A percentile compares a stretch with the other conserved stretches of the same genome.
Conservation (phyloP, 2,113 vertebrate genomes). For the Pristiophorus japonicus region DNA sequence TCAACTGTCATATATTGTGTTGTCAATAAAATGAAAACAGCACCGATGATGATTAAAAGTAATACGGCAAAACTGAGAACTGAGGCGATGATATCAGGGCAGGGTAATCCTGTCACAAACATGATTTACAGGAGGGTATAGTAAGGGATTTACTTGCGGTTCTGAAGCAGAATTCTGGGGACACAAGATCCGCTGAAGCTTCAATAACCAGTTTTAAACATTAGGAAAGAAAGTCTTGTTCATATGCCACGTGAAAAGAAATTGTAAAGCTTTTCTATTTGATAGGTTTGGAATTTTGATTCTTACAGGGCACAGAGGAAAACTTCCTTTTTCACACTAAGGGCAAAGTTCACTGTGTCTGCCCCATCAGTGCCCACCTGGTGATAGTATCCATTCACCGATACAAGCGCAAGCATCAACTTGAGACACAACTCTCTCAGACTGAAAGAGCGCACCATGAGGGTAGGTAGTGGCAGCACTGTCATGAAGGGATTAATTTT, state of each 20-base stretch:
- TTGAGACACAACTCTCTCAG: neutral
- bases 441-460: no score
- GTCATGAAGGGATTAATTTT: neutral
- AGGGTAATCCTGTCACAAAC: neutral
- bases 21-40: slow-evolving; percentile 22
- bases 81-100: neutral
- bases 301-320: neutral
- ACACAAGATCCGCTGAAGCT: no score
- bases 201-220: neutral
- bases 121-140: neutral
- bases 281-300: neutral
- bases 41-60: neutral
- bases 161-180: neutral
- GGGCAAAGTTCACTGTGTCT: neutral
- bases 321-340: neutral
- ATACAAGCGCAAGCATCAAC: neutral
- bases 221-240: neutral
- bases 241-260: neutral
- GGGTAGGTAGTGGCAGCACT: neutral
- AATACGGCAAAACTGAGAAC: neutral
- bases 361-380: neutral
- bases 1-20: slow-evolving; percentile 19
- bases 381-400: neutral
- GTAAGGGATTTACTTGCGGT: neutral
- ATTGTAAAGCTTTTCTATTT: neutral